A percentile compares a stretch with the other conserved stretches of the same genome.
Evolutionary conservation across 2,113 vertebrate species (phyloP).

Genomic region (Pheucticus melanocephalus): DNA sequence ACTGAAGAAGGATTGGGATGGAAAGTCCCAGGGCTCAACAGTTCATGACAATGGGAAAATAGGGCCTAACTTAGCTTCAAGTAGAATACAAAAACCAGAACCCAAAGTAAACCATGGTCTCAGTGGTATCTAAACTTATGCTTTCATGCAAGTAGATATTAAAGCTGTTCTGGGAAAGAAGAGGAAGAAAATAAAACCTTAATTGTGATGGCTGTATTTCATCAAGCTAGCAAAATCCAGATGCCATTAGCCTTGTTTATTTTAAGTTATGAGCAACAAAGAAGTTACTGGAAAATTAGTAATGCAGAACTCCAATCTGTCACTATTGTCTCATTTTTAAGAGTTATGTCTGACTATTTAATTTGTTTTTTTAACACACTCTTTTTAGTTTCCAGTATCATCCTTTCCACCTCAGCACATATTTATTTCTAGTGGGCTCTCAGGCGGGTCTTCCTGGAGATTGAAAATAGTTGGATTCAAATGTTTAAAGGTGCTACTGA

Average conservation of each 20-base stretch:
- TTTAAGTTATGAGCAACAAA: background rate
- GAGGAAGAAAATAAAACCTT: slow-evolving; percentile 1
- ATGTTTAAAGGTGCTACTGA: background rate
- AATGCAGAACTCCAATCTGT: background rate
- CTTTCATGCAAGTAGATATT: background rate
- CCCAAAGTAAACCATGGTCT: background rate
- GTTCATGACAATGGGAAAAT: background rate
- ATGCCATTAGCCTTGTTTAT: background rate
- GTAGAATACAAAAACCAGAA: background rate
- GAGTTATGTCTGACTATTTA: background rate
- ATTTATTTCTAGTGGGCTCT: background rate
- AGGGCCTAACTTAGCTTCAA: background rate
- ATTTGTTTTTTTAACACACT: background rate
- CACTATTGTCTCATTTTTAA: background rate
- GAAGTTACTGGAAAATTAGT: background rate
- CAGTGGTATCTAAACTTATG: background rate
- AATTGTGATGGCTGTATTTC: background rate
- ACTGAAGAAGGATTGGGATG: background rate
- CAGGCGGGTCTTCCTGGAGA: background rate
- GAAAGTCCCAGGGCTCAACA: background rate
- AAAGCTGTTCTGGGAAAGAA: slow-evolving; percentile 11
- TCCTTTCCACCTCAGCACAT: background rate
- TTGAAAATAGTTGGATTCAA: background rate
- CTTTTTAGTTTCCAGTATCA: background rate
- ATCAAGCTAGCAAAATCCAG: background rate